phyloP scores from a whole-genome alignment of 2,113 vertebrate species.

The Vireo altiloquus region DNA sequence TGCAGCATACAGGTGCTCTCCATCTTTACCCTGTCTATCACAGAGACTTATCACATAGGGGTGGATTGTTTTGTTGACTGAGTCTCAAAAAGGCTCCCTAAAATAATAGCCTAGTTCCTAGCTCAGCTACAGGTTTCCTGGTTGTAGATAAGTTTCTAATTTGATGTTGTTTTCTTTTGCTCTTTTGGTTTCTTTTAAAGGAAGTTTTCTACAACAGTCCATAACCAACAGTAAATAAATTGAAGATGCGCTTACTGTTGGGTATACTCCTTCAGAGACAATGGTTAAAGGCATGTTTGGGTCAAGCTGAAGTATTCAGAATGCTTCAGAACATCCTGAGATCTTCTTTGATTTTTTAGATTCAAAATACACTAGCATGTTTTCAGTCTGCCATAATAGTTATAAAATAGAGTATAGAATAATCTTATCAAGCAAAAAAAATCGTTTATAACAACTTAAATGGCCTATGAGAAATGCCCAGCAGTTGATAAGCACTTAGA shows the following conservation, averaged over 20 bases:
- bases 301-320: neutral
- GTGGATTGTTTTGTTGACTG: neutral
- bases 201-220: neutral
- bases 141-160: neutral
- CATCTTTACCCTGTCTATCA: neutral
- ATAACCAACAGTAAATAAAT: neutral
- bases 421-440: neutral
- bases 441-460: neutral
- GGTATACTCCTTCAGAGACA: neutral
- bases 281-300: neutral
- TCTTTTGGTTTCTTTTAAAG: neutral
- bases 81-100: neutral
- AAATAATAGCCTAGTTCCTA: neutral
- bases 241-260: neutral
- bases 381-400: neutral
- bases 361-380: neutral
- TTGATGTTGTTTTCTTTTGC: neutral
- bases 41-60: neutral
- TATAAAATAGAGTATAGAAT: neutral
- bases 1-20: conserved; percentile 17
- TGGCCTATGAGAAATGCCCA: neutral
- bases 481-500: neutral
- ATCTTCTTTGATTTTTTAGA: neutral
- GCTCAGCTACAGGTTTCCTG: neutral
- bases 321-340: neutral